phyloP scores from a whole-genome alignment of 2,797 vertebrate genomes.

The Tinamus major region DNA sequence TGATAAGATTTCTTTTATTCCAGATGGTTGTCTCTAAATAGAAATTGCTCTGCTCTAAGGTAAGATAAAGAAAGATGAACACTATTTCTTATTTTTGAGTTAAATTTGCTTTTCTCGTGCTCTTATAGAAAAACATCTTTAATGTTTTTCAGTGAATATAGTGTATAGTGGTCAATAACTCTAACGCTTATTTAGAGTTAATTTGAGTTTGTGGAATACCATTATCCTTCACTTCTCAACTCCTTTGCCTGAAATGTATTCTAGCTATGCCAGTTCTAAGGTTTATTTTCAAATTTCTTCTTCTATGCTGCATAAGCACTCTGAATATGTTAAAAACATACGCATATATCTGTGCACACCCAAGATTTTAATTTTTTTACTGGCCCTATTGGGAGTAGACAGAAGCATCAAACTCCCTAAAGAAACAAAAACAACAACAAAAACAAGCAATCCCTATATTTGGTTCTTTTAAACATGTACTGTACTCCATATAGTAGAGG shows the following conservation, averaged over 20 bases:
- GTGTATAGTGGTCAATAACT: not conserved
- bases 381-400: not conserved
- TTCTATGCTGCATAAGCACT: not conserved
- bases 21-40: not conserved
- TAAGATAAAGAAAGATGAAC: not conserved
- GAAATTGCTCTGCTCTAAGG: not conserved
- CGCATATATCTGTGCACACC: not conserved
- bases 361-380: not conserved
- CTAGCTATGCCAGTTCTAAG: not conserved
- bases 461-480: not conserved
- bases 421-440: not conserved
- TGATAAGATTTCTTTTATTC: not conserved
- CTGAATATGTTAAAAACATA: not conserved
- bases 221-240: not conserved
- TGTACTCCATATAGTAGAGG: not conserved
- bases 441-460: not conserved
- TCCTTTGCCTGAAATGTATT: not conserved
- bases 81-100: not conserved
- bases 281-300: conserved; percentile 6
- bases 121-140: not conserved
- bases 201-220: not conserved
- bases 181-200: too few species aligned
- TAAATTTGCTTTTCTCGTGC: not conserved
- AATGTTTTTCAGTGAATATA: not conserved
- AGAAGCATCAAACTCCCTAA: not conserved